Evolutionary conservation across 2,888 invertebrate species (phyloP), one percentile per base, ranked within the genome.

Genomic region (Julus scanicus): DNA sequence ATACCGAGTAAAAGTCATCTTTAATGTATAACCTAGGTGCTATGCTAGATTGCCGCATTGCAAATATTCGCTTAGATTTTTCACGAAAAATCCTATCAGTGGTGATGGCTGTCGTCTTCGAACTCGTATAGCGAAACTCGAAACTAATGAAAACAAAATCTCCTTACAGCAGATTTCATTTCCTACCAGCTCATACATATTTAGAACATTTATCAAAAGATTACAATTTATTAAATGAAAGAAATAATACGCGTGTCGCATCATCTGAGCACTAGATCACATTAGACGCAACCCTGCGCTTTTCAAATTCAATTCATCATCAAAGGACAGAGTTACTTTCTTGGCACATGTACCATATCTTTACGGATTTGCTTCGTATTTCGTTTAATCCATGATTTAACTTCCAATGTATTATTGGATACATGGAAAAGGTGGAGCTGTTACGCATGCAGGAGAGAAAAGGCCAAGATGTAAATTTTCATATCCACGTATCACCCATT

Each of bases 181-280:
- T 71, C 71, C 71, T 71, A 71, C 71, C 8, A 29, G 20, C 71
- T 71, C 71, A 71, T 71, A 71, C 71, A 71, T 71, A 71, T 71
- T 71, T 71, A 71, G 71, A 11, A 29, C 71, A 71, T 71, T 71
- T 71, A 71, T 71, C 71, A 71, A 20, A 71, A 71, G 71, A 71
- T 71, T 71, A 71, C 29, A 71, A 71, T 71, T 71, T 71, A 71
- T 71, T 71, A 71, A 71, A 71, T 71, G 71, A 71, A 71, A 71
- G 71, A 71, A 71, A 71, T 71, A 71, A 71, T 29, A 71, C 29
- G 57, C 71, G 20, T 29, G 71, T 71, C 71, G 71, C 71, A 71
- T 71, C 71, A 71, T 71, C 71, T 71, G 71, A 20, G 29, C 71
- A 29, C 71, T 71, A 71, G 71, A 71, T 71, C 71, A 71, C 11